Evolutionary conservation across 2,888 invertebrate species (phyloP), one percentile per base, ranked within the genome.

Genomic region (Mimas tiliae): DNA sequence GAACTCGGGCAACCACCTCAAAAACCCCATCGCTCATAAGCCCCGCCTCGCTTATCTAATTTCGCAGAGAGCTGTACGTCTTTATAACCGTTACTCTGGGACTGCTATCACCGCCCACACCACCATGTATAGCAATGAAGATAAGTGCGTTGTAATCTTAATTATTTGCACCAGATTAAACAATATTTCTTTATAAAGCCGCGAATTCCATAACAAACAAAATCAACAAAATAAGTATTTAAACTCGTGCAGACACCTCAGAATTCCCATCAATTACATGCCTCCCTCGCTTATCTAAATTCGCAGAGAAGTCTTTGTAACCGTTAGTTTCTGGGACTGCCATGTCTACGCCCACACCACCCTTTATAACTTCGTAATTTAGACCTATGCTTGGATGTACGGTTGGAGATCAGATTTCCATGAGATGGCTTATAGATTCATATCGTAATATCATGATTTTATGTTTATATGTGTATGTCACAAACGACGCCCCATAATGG

Each of bases 31-130:
- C 34, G 16, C 34, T 55, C 55, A 55, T n/a, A 6, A 21, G 51
- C 7, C 34, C 55, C 38, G 38, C 11, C 55, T n/a, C 38, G 16
- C 38, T 55, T 58, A 58, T 58, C 42, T 58, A 58, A 58, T 58
- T 42, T 58, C 38, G 19, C 38, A 38, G 38, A 9, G 38, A 9
- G 7, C 9, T 27, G 27, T 27, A 27, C 27, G 27, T 27, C 4
- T 27, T 27, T 27, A 27, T 27, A 27, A 27, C 27, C 27, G 27
- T 38, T 38, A 38, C 1, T 45, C 19, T 38, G 58, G 58, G 42
- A n/a, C 19, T 58, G 38, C 38, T 55, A 38, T 11, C 14, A n/a
- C n/a, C 42, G 42, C 42, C 58, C 19, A 42, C 42, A 58, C 11
- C 12, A 11, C 14, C 42, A 19, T 34, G 19, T 11, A 50, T 9